Conservation (phyloP, 1,140 invertebrate species). For the Berghia stephanieae region DNA sequence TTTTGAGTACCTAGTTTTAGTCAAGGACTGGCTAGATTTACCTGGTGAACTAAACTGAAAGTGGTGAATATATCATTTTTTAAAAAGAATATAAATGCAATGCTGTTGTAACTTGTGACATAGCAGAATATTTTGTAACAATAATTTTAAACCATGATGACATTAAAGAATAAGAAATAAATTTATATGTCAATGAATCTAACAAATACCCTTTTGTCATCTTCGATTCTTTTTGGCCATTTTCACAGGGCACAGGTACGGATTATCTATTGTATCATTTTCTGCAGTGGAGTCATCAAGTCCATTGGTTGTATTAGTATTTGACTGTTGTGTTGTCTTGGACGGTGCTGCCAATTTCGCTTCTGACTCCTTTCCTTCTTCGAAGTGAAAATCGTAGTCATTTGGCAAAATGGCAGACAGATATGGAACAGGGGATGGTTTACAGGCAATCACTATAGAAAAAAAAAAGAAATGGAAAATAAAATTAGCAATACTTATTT, state of each 20-base stretch:
- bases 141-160: too few relatives aligned
- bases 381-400: conserved; percentile 85
- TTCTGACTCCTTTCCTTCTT: conserved; percentile 82
- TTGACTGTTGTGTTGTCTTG: background rate
- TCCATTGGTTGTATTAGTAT: conserved; percentile 22
- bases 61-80: too few relatives aligned
- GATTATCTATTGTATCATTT: conserved; percentile 80
- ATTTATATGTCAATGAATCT: too few relatives aligned
- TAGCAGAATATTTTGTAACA: too few relatives aligned
- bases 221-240: conserved; percentile 68
- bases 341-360: conserved; percentile 64
- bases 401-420: conserved; percentile 86
- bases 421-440: conserved; percentile 84
- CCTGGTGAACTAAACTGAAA: too few relatives aligned
- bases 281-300: conserved; percentile 46
- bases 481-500: background rate
- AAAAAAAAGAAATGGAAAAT: conserved; percentile 17
- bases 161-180: too few relatives aligned
- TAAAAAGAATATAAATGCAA: too few relatives aligned
- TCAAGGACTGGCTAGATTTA: too few relatives aligned
- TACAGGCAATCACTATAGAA: conserved; percentile 86
- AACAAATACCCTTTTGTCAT: too few relatives aligned
- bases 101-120: too few relatives aligned
- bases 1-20: too few relatives aligned
- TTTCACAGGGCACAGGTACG: conserved; percentile 84